Percentiles rank a stretch among this genome's conserved stretches.
phyloP scores from a whole-genome alignment of 2,888 invertebrate species.

The Phaonia tiefii region DNA sequence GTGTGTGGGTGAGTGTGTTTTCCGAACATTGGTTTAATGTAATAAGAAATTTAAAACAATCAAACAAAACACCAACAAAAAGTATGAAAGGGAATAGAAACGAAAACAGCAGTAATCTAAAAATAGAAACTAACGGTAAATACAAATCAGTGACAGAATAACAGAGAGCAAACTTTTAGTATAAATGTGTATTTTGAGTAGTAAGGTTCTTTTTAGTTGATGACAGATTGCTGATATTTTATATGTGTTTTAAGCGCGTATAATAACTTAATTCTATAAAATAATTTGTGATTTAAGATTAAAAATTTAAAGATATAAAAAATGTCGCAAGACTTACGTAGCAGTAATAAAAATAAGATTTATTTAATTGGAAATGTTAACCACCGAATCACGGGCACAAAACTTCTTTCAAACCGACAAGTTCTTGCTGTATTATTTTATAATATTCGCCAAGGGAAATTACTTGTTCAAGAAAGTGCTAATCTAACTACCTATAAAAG shows the following conservation, averaged over 20 bases:
- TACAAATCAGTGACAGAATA: conserved; percentile 13
- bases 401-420: conserved; percentile 46
- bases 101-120: background rate
- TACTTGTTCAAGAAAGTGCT: conserved; percentile 28
- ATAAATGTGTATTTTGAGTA: conserved; percentile 14
- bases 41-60: conserved; percentile 3
- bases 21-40: too few species aligned
- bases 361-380: conserved; percentile 36
- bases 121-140: background rate
- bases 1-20: too few species aligned
- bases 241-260: too few species aligned
- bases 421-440: conserved; percentile 28
- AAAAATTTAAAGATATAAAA: conserved; percentile 16
- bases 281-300: conserved; percentile 14
- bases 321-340: too few species aligned
- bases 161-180: conserved; percentile 8
- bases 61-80: conserved; percentile 2
- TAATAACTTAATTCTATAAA: conserved; percentile 13
- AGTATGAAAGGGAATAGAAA: conserved; percentile 8
- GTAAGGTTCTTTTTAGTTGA: too few species aligned
- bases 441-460: conserved; percentile 31
- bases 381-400: conserved; percentile 30
- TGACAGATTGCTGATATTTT: too few species aligned
- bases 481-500: conserved; percentile 27
- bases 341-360: background rate